These are phyloP conservation scores for Lacerta bilineata DNA, from an alignment of 2,797 vertebrate species.

Conservation along the genomic window DNA sequence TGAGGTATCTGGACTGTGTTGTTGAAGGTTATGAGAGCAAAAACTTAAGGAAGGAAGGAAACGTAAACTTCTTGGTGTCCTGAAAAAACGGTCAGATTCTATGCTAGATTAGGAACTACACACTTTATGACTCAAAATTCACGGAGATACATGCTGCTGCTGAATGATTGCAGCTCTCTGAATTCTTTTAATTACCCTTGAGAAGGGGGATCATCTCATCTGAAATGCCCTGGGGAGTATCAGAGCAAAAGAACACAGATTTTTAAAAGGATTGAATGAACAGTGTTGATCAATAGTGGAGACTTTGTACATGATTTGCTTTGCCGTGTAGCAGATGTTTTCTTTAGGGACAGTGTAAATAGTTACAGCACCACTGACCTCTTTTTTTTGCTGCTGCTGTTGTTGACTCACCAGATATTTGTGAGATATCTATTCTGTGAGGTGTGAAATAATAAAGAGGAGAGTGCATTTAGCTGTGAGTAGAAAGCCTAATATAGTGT, in stretches of 20 bases:
- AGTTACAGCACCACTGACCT: background rate
- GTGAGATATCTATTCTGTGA: background rate
- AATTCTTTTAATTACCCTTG: background rate
- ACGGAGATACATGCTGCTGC: background rate
- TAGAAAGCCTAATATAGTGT: background rate
- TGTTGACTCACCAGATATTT: background rate
- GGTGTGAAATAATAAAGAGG: background rate
- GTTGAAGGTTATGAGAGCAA: background rate
- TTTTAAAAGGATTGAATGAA: background rate
- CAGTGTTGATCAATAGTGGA: background rate
- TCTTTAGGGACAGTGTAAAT: background rate
- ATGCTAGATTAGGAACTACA: background rate
- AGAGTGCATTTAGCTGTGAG: background rate
- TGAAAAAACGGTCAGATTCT: background rate
- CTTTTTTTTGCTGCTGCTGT: background rate
- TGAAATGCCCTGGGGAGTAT: background rate
- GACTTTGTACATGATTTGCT: background rate
- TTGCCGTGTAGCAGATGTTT: background rate
- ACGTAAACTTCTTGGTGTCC: background rate
- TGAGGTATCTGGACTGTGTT: background rate
- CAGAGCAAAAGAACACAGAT: background rate
- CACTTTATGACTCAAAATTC: background rate
- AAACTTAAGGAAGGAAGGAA: slow-evolving; percentile 10
- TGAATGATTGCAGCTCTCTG: background rate
- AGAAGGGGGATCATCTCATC: background rate